Percentiles rank a stretch among this genome's conserved stretches.
phyloP scores from a whole-genome alignment of 2,797 vertebrate species.

The Gallinago solitaria region DNA sequence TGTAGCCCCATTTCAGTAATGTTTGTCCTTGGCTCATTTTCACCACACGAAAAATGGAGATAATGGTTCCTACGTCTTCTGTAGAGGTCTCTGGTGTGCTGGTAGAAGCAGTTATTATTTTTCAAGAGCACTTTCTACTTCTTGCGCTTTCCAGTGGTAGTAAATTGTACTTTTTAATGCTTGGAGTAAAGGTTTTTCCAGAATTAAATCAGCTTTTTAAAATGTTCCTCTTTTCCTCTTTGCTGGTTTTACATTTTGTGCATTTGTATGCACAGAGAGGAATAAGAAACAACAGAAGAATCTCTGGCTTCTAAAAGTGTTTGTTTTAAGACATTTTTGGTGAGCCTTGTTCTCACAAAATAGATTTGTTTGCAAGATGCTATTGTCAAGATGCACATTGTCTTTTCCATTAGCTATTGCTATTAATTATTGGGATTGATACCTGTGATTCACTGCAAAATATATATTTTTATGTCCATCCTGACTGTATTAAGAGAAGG shows the following conservation, averaged over 20 bases:
- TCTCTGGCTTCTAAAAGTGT: background rate
- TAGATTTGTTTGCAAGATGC: background rate
- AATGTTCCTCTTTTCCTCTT: background rate
- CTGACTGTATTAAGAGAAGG: background rate
- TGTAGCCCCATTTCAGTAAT: background rate
- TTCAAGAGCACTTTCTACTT: constrained; percentile 47
- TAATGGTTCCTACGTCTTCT: constrained; percentile 51
- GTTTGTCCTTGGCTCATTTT: constrained; percentile 37
- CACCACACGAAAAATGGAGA: background rate
- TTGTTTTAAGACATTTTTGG: constrained; percentile 13
- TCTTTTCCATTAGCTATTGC: background rate
- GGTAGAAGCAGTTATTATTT: constrained; percentile 43
- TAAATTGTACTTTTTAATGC: constrained; percentile 56
- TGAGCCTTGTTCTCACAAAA: background rate
- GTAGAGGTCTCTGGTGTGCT: constrained; percentile 54
- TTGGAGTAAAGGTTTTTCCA: constrained; percentile 18
- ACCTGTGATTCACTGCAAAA: background rate
- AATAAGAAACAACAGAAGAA: background rate
- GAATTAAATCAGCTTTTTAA: constrained; percentile 42
- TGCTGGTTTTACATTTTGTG: background rate
- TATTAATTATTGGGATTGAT: background rate
- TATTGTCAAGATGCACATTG: background rate
- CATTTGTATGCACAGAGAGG: background rate
- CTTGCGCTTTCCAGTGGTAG: constrained; percentile 1
- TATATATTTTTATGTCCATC: background rate